phyloP scores from a whole-genome alignment of 53 echinoderm and acorn worm genomes.

The Paelopatides confundens region DNA sequence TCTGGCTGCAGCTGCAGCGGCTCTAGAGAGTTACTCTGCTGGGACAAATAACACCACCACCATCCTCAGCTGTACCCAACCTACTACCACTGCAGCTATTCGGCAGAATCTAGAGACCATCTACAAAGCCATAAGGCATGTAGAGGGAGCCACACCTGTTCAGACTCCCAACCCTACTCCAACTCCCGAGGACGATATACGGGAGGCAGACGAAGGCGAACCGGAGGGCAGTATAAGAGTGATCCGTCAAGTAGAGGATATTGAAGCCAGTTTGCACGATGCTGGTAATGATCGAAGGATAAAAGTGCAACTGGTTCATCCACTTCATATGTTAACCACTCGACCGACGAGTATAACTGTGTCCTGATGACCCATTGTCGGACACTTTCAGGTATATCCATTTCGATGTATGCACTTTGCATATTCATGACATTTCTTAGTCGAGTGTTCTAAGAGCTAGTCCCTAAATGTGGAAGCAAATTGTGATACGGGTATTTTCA shows the following conservation, averaged over 20 bases:
- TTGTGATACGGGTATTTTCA: neutral
- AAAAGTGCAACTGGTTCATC: slow-evolving; percentile 93
- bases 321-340: slow-evolving; percentile 87
- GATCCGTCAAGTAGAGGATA: slow-evolving; percentile 42
- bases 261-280: neutral
- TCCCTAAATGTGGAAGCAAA: neutral
- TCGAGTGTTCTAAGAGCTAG: neutral
- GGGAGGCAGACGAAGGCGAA: slow-evolving; percentile 72
- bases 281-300: slow-evolving; percentile 58
- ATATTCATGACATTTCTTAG: neutral
- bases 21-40: neutral
- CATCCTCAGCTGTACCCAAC: slow-evolving; percentile 67
- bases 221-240: slow-evolving; percentile 45
- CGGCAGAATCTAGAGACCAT: slow-evolving; percentile 97
- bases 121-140: slow-evolving; percentile 93
- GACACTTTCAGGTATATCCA: neutral
- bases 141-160: slow-evolving; percentile 94
- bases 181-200: slow-evolving; percentile 89
- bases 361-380: slow-evolving; percentile 67
- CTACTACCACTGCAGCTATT: slow-evolving; percentile 83
- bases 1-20: slow-evolving; percentile 10
- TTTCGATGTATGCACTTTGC: neutral
- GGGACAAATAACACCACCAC: slow-evolving; percentile 61
- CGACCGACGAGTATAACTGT: slow-evolving; percentile 92
- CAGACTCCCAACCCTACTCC: slow-evolving; percentile 98